These are phyloP conservation scores for Diarsia mendica DNA, from an alignment of 2,888 invertebrate species.

Conservation along the genomic window DNA sequence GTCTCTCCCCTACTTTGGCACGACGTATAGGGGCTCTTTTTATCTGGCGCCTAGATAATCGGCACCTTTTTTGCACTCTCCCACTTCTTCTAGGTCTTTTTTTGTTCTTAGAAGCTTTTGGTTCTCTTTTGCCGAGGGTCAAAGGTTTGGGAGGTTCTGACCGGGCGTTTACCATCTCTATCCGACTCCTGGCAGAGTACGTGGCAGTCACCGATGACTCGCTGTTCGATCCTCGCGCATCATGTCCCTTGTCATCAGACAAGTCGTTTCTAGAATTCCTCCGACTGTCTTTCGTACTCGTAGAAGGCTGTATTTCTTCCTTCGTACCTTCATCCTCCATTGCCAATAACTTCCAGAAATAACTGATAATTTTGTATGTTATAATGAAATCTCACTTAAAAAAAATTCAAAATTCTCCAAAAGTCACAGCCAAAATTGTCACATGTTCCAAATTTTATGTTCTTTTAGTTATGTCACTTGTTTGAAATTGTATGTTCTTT, in stretches of 20 bases:
- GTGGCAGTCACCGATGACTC: slow-evolving; percentile 65
- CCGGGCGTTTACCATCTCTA: slow-evolving; percentile 64
- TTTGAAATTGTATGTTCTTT: slow-evolving; percentile 53
- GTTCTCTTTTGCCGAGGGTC: slow-evolving; percentile 51
- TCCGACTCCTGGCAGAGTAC: slow-evolving; percentile 67
- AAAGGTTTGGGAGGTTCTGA: slow-evolving; percentile 57
- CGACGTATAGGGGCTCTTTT: slow-evolving; percentile 56
- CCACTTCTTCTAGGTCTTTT: slow-evolving; percentile 60
- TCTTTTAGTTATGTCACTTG: slow-evolving; percentile 48
- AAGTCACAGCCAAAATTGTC: slow-evolving; percentile 54
- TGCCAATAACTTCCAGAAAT: slow-evolving; percentile 70
- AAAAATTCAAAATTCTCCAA: slow-evolving; percentile 45
- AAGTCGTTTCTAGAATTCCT: slow-evolving; percentile 60
- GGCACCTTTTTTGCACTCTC: slow-evolving; percentile 71
- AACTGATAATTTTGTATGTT: slow-evolving; percentile 77
- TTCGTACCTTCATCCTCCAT: slow-evolving; percentile 76
- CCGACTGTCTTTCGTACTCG: slow-evolving; percentile 73
- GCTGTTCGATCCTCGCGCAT: slow-evolving; percentile 65
- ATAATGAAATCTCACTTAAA: slow-evolving; percentile 48
- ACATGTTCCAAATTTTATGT: slow-evolving; percentile 56
- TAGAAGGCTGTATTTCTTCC: slow-evolving; percentile 67
- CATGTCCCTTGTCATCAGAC: slow-evolving; percentile 58
- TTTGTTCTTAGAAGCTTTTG: slow-evolving; percentile 63
- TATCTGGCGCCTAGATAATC: slow-evolving; percentile 59
- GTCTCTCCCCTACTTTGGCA: slow-evolving; percentile 50